Evolutionary conservation across 2,888 invertebrate genomes (phyloP).

Genomic region (Zaprionus obscuricornis): DNA sequence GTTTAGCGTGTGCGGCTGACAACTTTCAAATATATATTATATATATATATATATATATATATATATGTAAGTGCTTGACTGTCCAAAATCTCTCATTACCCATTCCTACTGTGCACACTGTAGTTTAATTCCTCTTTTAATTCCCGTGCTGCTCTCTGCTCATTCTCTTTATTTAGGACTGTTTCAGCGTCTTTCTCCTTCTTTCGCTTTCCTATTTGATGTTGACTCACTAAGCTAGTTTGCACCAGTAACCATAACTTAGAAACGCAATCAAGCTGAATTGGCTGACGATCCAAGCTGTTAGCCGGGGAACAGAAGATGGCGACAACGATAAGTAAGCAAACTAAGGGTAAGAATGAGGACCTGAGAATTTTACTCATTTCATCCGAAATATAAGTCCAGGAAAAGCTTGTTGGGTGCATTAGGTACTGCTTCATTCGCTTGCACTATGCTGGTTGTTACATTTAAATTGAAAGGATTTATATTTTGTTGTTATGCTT

Average conservation of each 20-base stretch:
- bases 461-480: slow-evolving; percentile 79
- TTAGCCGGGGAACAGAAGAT: slow-evolving; percentile 7
- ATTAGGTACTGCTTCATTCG: slow-evolving; percentile 33
- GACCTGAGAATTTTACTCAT: too few relatives aligned
- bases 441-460: slow-evolving; percentile 50
- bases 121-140: too few relatives aligned
- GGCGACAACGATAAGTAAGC: background rate
- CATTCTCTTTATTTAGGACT: too few relatives aligned
- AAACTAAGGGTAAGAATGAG: background rate
- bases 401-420: background rate
- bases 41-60: too few relatives aligned
- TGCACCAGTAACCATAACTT: slow-evolving; percentile 75
- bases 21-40: too few relatives aligned
- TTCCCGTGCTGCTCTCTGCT: background rate
- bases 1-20: slow-evolving; percentile 17
- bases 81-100: too few relatives aligned
- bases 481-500: slow-evolving; percentile 74
- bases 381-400: too few relatives aligned
- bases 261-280: slow-evolving; percentile 71
- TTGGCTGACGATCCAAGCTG: slow-evolving; percentile 64
- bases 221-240: slow-evolving; percentile 74
- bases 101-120: too few relatives aligned
- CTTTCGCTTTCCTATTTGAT: slow-evolving; percentile 8
- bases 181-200: background rate
- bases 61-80: too few relatives aligned